Evolutionary conservation across 2,113 vertebrate genomes (phyloP), one percentile per base, ranked within the genome.

Genomic region (Sterrhoptilus dennistouni): DNA sequence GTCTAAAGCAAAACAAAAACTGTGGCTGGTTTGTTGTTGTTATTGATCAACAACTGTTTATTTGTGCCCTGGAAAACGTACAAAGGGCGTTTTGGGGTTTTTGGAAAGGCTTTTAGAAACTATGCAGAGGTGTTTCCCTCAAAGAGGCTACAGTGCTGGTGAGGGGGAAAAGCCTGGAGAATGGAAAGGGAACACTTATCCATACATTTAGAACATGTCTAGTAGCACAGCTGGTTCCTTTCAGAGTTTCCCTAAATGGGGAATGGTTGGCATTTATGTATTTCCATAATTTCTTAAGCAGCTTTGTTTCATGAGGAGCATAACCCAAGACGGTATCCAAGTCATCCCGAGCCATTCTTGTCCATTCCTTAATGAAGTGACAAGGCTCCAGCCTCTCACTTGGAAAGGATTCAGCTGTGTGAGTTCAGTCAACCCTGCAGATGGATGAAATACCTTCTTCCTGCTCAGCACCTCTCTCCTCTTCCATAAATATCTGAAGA

Each of bases 281-380:
- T 91, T 96, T 88, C 77, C 65, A 6, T 85, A 83, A 86, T 77
- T 94, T 88, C 47, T 88, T 77, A 69, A 69, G 78, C 82, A 94
- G 71, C 68, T 88, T 63, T 88, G 29, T 64, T 93, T 89, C 82
- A 38, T 20, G 57, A 42, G 25, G 64, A 44, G 38, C 54, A 16
- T 76, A 77, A 83, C 89, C 52, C 63, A 80, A 57, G 60, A 63
- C 42, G 24, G 54, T 16, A 5, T 85, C 57, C 18, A 21, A 76
- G 33, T 40, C 79, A 85, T 76, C 81, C n/a, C 0, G 2, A 83
- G 64, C 54, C 3, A 9, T 59, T 80, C 85, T 93, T 33, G 13
- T 91, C 68, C 28, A 2, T 42, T 83, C 21, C 6, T 86, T 93
- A 78, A 86, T 40, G 85, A 92, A 52, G 60, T 88, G 85, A 92